A percentile compares a stretch with the other conserved stretches of the same genome.
Conservation (phyloP, 2,888 invertebrate species). For the Drosophila falleni region DNA sequence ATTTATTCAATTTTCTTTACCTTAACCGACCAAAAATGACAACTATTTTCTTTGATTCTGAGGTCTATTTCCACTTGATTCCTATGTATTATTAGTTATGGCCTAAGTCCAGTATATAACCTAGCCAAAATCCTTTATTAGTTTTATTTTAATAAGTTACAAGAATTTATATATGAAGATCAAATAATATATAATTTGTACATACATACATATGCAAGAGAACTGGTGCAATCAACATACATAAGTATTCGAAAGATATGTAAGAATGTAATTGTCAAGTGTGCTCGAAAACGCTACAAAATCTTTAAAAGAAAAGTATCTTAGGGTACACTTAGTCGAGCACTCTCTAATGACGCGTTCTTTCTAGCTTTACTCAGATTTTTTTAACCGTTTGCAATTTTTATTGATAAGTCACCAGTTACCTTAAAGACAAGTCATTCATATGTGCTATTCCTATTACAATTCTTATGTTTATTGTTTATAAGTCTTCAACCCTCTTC, state of each 20-base stretch:
- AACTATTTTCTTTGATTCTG: slow-evolving; percentile 10
- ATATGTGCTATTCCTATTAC: slow-evolving; percentile 42
- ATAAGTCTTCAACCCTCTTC: slow-evolving; percentile 11
- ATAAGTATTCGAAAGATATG: not conserved
- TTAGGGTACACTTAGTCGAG: not conserved
- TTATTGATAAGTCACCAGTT: slow-evolving; percentile 17
- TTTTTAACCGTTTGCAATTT: not conserved
- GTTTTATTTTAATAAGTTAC: slow-evolving; percentile 10
- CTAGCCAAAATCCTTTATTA: slow-evolving; percentile 23
- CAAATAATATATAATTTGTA: not conserved
- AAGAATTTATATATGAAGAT: not conserved
- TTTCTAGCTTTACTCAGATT: not conserved
- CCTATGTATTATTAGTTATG: slow-evolving; percentile 17
- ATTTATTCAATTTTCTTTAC: not conserved
- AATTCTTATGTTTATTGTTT: slow-evolving; percentile 29
- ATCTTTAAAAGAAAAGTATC: not conserved
- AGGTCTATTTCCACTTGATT: slow-evolving; percentile 14
- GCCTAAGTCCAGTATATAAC: slow-evolving; percentile 11
- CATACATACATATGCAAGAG: slow-evolving; percentile 8
- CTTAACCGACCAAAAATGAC: slow-evolving; percentile 11
- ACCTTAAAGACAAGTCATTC: slow-evolving; percentile 35
- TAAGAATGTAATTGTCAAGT: not conserved
- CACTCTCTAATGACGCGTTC: not conserved
- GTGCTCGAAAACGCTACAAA: not conserved
- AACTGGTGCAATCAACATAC: slow-evolving; percentile 7